phyloP scores from a whole-genome alignment of 2,113 vertebrate genomes.

The Atrichornis clamosus region DNA sequence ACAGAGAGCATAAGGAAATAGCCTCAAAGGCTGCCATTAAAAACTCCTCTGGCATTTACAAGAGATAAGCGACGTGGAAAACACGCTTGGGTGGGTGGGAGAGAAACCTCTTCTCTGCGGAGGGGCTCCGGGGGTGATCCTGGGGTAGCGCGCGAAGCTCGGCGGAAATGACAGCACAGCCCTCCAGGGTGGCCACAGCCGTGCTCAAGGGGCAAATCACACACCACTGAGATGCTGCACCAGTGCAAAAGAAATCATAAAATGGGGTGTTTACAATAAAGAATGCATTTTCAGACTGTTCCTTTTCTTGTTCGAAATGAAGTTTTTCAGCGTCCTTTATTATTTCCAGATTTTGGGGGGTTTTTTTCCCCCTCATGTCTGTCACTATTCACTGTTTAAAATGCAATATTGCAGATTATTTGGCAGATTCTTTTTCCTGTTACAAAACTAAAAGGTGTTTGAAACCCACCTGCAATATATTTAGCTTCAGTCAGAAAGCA shows the following conservation, averaged over 20 bases:
- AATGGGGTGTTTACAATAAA: not conserved
- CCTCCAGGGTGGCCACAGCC: not conserved
- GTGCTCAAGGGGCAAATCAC: not conserved
- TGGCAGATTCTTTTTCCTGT: not conserved
- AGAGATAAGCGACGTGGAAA: not conserved
- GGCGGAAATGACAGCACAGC: not conserved
- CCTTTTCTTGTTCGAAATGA: not conserved
- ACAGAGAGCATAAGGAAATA: not conserved
- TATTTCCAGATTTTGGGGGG: not conserved
- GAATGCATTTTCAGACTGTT: not conserved
- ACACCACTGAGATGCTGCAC: not conserved
- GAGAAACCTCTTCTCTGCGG: rapidly evolving
- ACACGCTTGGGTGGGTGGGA: rapidly evolving
- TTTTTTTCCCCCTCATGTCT: not conserved
- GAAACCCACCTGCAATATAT: not conserved
- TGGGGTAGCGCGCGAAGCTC: not conserved
- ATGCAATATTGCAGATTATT: not conserved
- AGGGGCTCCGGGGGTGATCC: not conserved
- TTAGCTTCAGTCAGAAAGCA: not conserved
- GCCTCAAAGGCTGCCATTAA: not conserved
- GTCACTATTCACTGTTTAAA: not conserved
- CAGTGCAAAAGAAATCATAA: not conserved
- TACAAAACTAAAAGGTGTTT: not conserved
- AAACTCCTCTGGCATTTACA: not conserved
- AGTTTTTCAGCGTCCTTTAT: not conserved